Base-by-base conservation (phyloP, 2,113 vertebrate genomes). In the Addax nasomaculatus region DNA sequence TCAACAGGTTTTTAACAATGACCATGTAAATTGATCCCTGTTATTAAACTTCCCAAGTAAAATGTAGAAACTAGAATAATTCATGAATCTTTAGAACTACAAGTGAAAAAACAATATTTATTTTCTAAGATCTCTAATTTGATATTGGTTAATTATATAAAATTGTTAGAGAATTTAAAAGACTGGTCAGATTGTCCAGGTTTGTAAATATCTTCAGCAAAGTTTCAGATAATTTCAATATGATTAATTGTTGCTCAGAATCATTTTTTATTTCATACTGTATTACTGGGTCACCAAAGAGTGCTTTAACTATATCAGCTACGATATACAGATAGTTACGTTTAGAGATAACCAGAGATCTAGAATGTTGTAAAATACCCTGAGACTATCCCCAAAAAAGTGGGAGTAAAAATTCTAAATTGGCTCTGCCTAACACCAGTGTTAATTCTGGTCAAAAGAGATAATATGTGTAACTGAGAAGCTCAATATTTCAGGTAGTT, bases 131-230 rank as follows among this genome's bases (percentile, higher is more conserved):
- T 90, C 30, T 87, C 17, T 94, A 49, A 39, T 45, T 81, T 80
- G 23, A 89, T n/a, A 30, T 86, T 67, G 58, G 21, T 55, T 53
- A 67, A 45, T 58, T 62, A 62, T 14, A 7, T 85, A 23, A 78
- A 89, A 85, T 53, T 64, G 27, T 51, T 88, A 33, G 29, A 85
- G n/a, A 85, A 85, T 84, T 96, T 80, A n/a, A 53, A 95, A 95
- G 47, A 53, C 62, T 81, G 33, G 13, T 81, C n/a, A 95, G 4
- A 94, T 70, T 79, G 70, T 81, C 87, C 43, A 58, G 27, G 62
- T 96, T 90, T 87, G n/a, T 51, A 91, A 39, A 19, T 80, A 53
- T 19, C 19, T 88, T 91, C n/a, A 81, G 19, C 30, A 85, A 60
- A 92, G 23, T 57, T 87, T 64, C 45, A 81, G 5, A 23, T 70